phyloP scores from a whole-genome alignment of 2,888 invertebrate species.

The Ceraclea dissimilis region DNA sequence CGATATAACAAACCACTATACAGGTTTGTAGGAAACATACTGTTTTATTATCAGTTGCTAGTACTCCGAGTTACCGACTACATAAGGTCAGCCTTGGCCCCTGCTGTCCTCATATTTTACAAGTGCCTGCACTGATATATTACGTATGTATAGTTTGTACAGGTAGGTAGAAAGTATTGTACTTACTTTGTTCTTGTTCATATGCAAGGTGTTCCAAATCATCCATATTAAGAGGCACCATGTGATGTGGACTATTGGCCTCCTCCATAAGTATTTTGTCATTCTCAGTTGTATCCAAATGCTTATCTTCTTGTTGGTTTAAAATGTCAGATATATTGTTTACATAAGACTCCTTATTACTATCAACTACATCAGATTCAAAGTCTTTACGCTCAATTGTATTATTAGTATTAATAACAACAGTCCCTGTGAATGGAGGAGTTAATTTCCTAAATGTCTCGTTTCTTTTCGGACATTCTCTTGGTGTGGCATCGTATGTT shows the following conservation, averaged over 20 bases:
- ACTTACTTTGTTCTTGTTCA: constrained; percentile 23
- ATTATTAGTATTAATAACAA: constrained; percentile 33
- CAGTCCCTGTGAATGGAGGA: constrained; percentile 34
- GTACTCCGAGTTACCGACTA: too few species aligned
- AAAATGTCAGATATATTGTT: background rate
- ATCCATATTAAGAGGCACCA: constrained; percentile 19
- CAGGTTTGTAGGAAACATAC: too few species aligned
- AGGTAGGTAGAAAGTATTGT: too few species aligned
- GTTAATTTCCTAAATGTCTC: constrained; percentile 40
- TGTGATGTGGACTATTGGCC: constrained; percentile 28
- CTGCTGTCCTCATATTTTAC: too few species aligned
- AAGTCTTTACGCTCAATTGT: constrained; percentile 5
- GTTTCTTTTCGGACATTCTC: constrained; percentile 39
- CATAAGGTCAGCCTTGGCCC: too few species aligned
- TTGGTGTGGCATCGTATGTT: constrained; percentile 32
- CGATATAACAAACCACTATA: too few species aligned
- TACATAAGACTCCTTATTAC: constrained; percentile 22
- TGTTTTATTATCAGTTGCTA: too few species aligned
- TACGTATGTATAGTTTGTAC: too few species aligned
- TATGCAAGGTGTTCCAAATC: constrained; percentile 20
- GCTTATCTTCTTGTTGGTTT: constrained; percentile 2
- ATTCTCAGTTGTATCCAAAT: constrained; percentile 3
- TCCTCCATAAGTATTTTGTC: background rate
- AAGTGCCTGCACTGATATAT: too few species aligned
- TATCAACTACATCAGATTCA: constrained; percentile 12